Conservation (phyloP, 1,140 invertebrate species). For the Orchesella cincta region DNA sequence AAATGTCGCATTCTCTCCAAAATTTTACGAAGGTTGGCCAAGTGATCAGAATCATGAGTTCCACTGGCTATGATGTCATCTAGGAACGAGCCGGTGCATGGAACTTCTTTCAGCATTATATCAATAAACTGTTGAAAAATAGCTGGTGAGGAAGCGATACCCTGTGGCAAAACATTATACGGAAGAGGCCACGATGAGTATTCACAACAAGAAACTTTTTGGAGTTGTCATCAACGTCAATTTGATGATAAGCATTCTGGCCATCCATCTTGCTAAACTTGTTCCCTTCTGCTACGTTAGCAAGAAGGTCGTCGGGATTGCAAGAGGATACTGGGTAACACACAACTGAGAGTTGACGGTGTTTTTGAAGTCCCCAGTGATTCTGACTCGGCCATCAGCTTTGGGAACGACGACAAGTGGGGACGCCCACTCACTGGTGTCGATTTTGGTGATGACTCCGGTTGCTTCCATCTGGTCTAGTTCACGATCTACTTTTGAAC, state of each 20-base stretch:
- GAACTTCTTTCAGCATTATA: conserved; percentile 47
- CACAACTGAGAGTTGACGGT: conserved; percentile 23
- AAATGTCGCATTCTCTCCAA: conserved; percentile 37
- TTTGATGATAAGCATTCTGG: conserved; percentile 55
- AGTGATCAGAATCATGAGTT: conserved; percentile 38
- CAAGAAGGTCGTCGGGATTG: conserved; percentile 31
- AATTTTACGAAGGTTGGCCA: conserved; percentile 48
- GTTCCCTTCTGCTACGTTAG: conserved; percentile 6
- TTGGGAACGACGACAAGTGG: conserved; percentile 5
- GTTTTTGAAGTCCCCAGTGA: conserved; percentile 43
- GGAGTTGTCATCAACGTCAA: conserved; percentile 53
- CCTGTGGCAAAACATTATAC: conserved; percentile 53
- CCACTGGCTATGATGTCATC: conserved; percentile 53
- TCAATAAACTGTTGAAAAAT: conserved; percentile 47
- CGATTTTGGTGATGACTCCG: conserved; percentile 53
- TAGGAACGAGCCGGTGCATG: conserved; percentile 45
- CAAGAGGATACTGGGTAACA: conserved; percentile 30
- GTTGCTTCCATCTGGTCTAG: conserved; percentile 44
- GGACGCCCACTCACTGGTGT: conserved; percentile 49
- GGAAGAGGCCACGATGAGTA: conserved; percentile 53
- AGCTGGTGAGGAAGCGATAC: conserved; percentile 51
- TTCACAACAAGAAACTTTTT: conserved; percentile 51
- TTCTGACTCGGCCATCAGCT: conserved; percentile 21
- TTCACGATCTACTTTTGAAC: conserved; percentile 30
- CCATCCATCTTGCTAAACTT: conserved; percentile 55